Conservation (phyloP, 2,113 vertebrate species). For the Lonchura striata region DNA sequence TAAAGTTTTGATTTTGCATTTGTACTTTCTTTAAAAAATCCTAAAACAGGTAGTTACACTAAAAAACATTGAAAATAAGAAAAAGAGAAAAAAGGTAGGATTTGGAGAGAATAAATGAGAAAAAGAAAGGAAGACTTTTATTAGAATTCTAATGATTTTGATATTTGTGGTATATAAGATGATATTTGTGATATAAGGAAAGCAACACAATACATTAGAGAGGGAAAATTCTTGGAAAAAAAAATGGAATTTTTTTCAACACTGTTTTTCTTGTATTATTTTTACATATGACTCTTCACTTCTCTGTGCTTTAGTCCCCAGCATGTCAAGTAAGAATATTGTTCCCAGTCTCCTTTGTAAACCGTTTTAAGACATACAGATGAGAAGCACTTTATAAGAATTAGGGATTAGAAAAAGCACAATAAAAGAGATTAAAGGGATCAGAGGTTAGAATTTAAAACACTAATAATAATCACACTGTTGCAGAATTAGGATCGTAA, state of each 20-base stretch:
- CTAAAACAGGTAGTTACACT: background rate
- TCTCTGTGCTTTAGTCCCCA: background rate
- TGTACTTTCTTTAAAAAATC: background rate
- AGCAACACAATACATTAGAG: background rate
- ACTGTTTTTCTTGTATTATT: background rate
- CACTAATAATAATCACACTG: conserved; percentile 34
- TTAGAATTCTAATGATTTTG: background rate
- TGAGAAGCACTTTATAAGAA: conserved; percentile 20
- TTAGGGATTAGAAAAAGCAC: conserved; percentile 30
- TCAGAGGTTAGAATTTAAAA: conserved; percentile 50
- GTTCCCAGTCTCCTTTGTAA: background rate
- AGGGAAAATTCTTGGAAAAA: background rate
- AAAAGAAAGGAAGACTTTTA: background rate
- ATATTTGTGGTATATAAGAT: background rate
- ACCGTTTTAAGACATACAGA: background rate
- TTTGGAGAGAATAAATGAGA: background rate
- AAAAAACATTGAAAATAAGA: background rate
- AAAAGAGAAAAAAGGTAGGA: accelerated
- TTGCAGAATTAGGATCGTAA: conserved; percentile 46
- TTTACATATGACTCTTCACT: background rate
- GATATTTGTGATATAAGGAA: background rate
- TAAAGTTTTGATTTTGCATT: background rate
- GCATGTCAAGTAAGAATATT: background rate
- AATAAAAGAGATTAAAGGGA: conserved; percentile 46
- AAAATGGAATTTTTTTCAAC: background rate